These are phyloP conservation scores for Theodoxus fluviatilis DNA, from an alignment of 2,888 invertebrate species.

Conservation along the genomic window DNA sequence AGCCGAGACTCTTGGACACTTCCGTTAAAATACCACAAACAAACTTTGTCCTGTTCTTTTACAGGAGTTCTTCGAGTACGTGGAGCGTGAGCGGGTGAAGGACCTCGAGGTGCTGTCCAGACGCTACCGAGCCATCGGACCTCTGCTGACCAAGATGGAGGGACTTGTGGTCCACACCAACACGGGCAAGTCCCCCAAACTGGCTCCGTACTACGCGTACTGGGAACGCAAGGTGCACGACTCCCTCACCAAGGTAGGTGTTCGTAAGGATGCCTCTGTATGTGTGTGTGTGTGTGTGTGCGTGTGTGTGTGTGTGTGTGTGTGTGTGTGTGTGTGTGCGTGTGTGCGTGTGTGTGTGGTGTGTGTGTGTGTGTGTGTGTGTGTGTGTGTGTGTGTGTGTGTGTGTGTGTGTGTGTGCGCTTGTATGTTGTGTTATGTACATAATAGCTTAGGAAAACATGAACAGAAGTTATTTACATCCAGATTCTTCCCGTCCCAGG, in stretches of 20 bases:
- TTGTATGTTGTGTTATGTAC: no score
- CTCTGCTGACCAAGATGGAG: constrained; percentile 85
- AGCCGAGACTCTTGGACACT: not conserved
- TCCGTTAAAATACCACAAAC: not conserved
- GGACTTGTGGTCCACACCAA: constrained; percentile 81
- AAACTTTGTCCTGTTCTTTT: constrained; percentile 17
- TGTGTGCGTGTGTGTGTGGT: no score
- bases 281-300: not conserved
- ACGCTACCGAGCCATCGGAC: constrained; percentile 81
- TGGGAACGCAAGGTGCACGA: constrained; percentile 84
- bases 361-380: no score
- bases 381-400: no score
- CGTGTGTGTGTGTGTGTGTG: not conserved
- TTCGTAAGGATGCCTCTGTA: not conserved
- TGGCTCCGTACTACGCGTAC: constrained; percentile 79
- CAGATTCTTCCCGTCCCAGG: no score
- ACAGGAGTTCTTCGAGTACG: constrained; percentile 76
- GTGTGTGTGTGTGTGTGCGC: no score
- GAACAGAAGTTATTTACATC: not conserved
- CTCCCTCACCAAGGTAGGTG: constrained; percentile 71
- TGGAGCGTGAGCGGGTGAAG: constrained; percentile 76
- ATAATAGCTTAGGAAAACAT: not conserved
- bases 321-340: no score
- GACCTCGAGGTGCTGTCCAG: constrained; percentile 75
- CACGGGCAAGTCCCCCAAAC: constrained; percentile 77